phyloP scores from a whole-genome alignment of 2,888 invertebrate species.

The Parelbella ahira region DNA sequence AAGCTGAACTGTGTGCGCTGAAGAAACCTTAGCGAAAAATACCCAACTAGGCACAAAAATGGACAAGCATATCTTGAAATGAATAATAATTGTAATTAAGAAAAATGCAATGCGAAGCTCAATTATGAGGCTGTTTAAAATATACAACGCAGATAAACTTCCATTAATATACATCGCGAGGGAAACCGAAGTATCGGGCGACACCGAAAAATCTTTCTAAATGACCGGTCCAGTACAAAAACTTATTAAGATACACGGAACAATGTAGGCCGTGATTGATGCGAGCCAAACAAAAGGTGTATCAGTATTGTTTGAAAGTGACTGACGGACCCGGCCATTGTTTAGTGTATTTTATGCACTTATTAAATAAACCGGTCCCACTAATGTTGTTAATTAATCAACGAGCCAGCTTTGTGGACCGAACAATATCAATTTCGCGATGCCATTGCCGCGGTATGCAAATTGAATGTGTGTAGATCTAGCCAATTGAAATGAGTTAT shows the following conservation, averaged over 20 bases:
- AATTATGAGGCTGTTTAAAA: too few relatives aligned
- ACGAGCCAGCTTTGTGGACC: constrained; percentile 45
- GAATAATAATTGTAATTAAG: too few relatives aligned
- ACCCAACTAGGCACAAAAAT: too few relatives aligned
- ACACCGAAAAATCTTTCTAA: constrained; percentile 69
- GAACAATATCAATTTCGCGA: constrained; percentile 33
- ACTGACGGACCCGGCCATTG: constrained; percentile 49
- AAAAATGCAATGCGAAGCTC: too few relatives aligned
- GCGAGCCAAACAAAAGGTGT: constrained; percentile 65
- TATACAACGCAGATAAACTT: constrained; percentile 23
- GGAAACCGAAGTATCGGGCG: constrained; percentile 39
- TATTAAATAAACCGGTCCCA: constrained; percentile 66
- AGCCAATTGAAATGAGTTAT: constrained; percentile 3
- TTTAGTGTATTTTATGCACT: constrained; percentile 58
- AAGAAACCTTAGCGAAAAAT: too few relatives aligned
- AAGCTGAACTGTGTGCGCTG: too few relatives aligned
- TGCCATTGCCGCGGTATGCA: constrained; percentile 8
- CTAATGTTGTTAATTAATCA: constrained; percentile 72
- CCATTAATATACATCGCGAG: constrained; percentile 54
- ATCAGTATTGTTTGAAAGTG: constrained; percentile 51
- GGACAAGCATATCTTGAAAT: too few relatives aligned
- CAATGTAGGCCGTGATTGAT: constrained; percentile 72
- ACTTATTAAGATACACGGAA: constrained; percentile 77
- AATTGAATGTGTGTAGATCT: constrained; percentile 12
- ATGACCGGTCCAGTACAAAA: constrained; percentile 73